Evolutionary conservation across 1,140 invertebrate genomes (phyloP).

Genomic region (Melanaphis sacchari): DNA sequence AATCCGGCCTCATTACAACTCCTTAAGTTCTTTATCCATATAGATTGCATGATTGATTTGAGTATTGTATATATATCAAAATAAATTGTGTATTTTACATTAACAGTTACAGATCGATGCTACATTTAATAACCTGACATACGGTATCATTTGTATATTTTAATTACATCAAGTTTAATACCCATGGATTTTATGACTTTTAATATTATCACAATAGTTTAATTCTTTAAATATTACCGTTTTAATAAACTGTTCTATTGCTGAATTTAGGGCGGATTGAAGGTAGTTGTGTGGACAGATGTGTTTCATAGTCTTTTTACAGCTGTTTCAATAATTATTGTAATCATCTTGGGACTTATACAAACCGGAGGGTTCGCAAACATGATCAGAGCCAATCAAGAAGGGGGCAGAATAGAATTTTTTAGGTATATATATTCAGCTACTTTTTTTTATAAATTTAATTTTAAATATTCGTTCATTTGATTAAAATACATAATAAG

Average conservation of each 20-base stretch:
- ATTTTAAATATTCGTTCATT: not conserved
- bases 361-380: constrained; percentile 72
- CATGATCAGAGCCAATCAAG: constrained; percentile 69
- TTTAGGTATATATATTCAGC: constrained; percentile 67
- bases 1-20: too few species aligned
- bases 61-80: not conserved
- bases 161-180: constrained; percentile 61
- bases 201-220: not conserved
- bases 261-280: constrained; percentile 76
- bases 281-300: constrained; percentile 89
- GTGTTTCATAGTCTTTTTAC: constrained; percentile 81
- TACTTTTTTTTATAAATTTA: not conserved
- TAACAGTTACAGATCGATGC: constrained; percentile 62
- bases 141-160: constrained; percentile 62
- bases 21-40: not conserved
- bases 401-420: constrained; percentile 69
- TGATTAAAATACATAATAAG: not conserved
- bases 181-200: not conserved
- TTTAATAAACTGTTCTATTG: not conserved
- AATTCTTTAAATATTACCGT: not conserved
- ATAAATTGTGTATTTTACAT: constrained; percentile 54
- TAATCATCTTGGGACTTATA: constrained; percentile 73
- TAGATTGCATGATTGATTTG: not conserved
- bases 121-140: constrained; percentile 61
- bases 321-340: constrained; percentile 74